Conservation (phyloP, 2,113 vertebrate genomes). For the Microcebus tavaratra region DNA sequence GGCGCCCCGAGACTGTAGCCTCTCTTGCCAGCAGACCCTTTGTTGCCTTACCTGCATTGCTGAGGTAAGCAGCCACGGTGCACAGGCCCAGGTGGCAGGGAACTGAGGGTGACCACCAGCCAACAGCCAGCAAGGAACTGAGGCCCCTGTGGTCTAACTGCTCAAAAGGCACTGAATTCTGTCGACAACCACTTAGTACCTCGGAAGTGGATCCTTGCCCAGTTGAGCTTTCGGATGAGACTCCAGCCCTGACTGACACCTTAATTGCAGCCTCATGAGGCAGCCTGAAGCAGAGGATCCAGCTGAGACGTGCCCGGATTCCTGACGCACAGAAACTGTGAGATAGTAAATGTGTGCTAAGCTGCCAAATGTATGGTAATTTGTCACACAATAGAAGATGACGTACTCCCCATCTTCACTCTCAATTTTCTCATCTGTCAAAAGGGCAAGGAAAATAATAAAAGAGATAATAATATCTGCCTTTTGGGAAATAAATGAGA, state of each 20-base stretch:
- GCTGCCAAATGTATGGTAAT: background rate
- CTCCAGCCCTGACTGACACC: background rate
- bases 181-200: background rate
- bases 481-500: background rate
- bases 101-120: background rate
- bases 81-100: background rate
- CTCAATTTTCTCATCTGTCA: background rate
- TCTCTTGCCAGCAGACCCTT: background rate
- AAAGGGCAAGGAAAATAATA: background rate
- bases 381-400: background rate
- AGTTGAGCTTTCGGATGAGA: background rate
- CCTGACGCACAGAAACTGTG: background rate
- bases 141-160: background rate
- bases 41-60: background rate
- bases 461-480: background rate
- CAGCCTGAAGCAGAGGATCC: background rate
- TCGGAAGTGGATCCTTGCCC: background rate
- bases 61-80: background rate
- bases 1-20: background rate
- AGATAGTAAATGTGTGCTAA: accelerated
- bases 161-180: background rate
- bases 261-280: background rate
- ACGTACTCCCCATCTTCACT: background rate
- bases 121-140: background rate
- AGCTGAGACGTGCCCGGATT: background rate